phyloP scores from a whole-genome alignment of 2,888 invertebrate species.

The Calliopum simillimum region DNA sequence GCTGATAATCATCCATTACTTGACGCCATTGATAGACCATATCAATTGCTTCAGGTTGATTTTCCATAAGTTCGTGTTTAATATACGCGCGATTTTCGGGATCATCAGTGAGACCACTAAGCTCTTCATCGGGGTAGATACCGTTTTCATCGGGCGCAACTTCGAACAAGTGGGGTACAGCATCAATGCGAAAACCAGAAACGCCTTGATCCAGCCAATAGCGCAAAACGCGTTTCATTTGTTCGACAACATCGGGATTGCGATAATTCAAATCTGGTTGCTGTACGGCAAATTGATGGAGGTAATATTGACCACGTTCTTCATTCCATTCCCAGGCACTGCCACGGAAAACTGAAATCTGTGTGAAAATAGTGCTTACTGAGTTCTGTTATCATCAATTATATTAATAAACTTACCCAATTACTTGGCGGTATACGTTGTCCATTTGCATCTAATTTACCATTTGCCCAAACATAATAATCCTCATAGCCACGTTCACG shows the following conservation, averaged over 20 bases:
- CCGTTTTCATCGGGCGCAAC: slow-evolving; percentile 67
- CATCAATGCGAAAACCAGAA: slow-evolving; percentile 78
- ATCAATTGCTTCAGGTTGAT: slow-evolving; percentile 68
- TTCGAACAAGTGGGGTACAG: slow-evolving; percentile 67
- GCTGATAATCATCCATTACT: slow-evolving; percentile 74
- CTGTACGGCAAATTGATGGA: slow-evolving; percentile 71
- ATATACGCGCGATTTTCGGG: slow-evolving; percentile 69
- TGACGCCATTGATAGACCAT: slow-evolving; percentile 66
- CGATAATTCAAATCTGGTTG: slow-evolving; percentile 80
- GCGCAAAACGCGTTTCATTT: slow-evolving; percentile 74
- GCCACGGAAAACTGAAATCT: slow-evolving; percentile 68
- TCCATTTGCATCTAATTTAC: slow-evolving; percentile 46
- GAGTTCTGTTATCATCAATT: no score
- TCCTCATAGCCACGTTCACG: no score
- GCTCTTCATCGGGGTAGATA: no score
- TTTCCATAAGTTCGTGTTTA: slow-evolving; percentile 70
- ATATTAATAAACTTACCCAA: slow-evolving; percentile 62
- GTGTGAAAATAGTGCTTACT: background rate
- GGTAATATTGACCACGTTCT: slow-evolving; percentile 71
- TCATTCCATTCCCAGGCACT: slow-evolving; percentile 74
- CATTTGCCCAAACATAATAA: slow-evolving; percentile 75
- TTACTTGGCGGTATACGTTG: slow-evolving; percentile 67
- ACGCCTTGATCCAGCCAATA: slow-evolving; percentile 82
- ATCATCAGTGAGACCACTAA: slow-evolving; percentile 62
- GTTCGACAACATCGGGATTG: slow-evolving; percentile 73